Conservation (phyloP, 2,888 invertebrate genomes). For the Lycia hirtaria region DNA sequence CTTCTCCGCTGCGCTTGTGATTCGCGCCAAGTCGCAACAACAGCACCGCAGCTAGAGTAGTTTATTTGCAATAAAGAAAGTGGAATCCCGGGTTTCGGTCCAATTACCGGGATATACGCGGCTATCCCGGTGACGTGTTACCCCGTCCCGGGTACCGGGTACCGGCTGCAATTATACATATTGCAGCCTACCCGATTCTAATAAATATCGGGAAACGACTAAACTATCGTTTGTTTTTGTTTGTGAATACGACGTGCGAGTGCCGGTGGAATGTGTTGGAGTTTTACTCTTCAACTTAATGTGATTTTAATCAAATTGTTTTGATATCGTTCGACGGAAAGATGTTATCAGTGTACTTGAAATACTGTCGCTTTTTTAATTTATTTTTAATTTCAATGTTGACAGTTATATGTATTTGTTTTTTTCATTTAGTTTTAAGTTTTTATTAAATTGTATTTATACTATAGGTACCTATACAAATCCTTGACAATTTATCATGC, state of each 20-base stretch:
- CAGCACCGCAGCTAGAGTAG: constrained; percentile 78
- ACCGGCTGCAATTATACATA: constrained; percentile 76
- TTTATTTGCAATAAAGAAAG: constrained; percentile 85
- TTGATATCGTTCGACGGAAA: not conserved
- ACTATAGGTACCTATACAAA: no score
- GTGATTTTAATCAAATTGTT: not conserved
- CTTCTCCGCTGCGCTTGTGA: constrained; percentile 34
- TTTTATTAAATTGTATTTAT: no score
- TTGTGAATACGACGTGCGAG: constrained; percentile 26
- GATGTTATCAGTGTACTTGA: no score
- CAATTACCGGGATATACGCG: constrained; percentile 85
- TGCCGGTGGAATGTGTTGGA: constrained; percentile 13
- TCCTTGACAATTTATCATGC: no score
- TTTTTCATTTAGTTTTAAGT: no score
- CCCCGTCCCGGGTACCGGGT: constrained; percentile 60
- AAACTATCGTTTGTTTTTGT: constrained; percentile 58
- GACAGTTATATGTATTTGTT: no score
- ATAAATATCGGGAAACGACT: constrained; percentile 55
- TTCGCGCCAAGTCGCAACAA: constrained; percentile 60
- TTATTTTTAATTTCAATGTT: no score
- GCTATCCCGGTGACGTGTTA: constrained; percentile 81
- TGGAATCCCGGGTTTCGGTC: constrained; percentile 82
- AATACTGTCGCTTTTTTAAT: no score
- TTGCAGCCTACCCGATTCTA: constrained; percentile 66
- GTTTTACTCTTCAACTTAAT: constrained; percentile 10